Conservation (phyloP, 2,888 invertebrate genomes). For the Eilema depressum region DNA sequence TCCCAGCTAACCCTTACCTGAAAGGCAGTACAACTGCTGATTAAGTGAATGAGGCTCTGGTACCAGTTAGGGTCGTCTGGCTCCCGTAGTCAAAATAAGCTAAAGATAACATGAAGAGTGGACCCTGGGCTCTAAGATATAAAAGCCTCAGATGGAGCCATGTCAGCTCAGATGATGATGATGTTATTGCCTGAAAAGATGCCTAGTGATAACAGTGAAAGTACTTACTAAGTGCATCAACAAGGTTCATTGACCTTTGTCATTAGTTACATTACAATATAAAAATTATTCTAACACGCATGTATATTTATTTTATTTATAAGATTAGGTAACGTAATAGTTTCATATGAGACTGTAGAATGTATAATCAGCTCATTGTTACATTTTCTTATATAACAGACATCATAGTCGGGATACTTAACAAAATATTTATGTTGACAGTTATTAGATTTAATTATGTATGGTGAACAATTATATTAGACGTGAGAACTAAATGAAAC, state of each 20-base stretch:
- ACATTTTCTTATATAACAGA: conserved; percentile 15
- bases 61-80: too few species aligned
- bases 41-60: too few species aligned
- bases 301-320: background rate
- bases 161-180: background rate
- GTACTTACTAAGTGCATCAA: too few species aligned
- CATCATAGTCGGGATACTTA: conserved; percentile 19
- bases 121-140: background rate
- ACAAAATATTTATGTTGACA: conserved; percentile 20
- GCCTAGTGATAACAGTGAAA: too few species aligned
- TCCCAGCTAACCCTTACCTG: too few species aligned
- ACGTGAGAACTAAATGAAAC: conserved; percentile 24
- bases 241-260: conserved; percentile 6
- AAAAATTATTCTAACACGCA: background rate
- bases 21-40: too few species aligned
- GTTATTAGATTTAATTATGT: conserved; percentile 26
- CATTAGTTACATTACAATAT: conserved; percentile 7
- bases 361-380: conserved; percentile 22
- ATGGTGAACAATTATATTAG: conserved; percentile 31
- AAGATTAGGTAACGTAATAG: conserved; percentile 10
- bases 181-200: too few species aligned
- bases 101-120: too few species aligned
- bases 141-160: background rate
- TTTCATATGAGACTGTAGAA: conserved; percentile 8
- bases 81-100: too few species aligned